A percentile compares a stretch with the other conserved stretches of the same genome.
phyloP scores from a whole-genome alignment of 2,113 vertebrate species.

The Protomyctophum bolini region DNA sequence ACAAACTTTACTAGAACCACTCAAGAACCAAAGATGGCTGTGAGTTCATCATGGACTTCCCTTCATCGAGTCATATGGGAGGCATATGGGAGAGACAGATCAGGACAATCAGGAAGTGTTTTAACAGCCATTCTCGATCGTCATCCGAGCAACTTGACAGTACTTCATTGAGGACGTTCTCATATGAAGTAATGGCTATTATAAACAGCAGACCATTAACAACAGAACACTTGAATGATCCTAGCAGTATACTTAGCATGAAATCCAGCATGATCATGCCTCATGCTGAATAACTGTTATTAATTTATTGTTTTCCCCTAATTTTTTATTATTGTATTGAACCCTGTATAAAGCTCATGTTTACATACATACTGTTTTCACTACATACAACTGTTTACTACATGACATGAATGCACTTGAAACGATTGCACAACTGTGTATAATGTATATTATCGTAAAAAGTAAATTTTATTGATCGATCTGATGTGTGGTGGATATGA shows the following conservation, averaged over 20 bases:
- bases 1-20: slow-evolving; percentile 16
- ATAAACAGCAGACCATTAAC: slow-evolving; percentile 26
- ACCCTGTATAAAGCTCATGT: too few species aligned
- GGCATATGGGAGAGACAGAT: slow-evolving; percentile 20
- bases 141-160: slow-evolving; percentile 21
- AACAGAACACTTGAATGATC: slow-evolving; percentile 9
- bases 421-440: too few species aligned
- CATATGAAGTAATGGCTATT: slow-evolving; percentile 26
- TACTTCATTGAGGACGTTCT: slow-evolving; percentile 12
- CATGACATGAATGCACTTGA: too few species aligned
- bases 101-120: slow-evolving; percentile 13
- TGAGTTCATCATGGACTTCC: slow-evolving; percentile 29
- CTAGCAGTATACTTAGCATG: slow-evolving; percentile 7
- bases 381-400: too few species aligned
- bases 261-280: slow-evolving; percentile 22
- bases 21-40: slow-evolving; percentile 13
- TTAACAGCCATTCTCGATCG: slow-evolving; percentile 16
- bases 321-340: too few species aligned
- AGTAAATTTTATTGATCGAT: too few species aligned
- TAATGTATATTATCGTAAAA: too few species aligned
- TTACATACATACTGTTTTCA: too few species aligned
- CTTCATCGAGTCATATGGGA: slow-evolving; percentile 10
- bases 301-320: too few species aligned
- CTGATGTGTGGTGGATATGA: too few species aligned
- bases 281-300: not conserved